phyloP scores from a whole-genome alignment of 2,888 invertebrate species.

The Isoperla grammatica region DNA sequence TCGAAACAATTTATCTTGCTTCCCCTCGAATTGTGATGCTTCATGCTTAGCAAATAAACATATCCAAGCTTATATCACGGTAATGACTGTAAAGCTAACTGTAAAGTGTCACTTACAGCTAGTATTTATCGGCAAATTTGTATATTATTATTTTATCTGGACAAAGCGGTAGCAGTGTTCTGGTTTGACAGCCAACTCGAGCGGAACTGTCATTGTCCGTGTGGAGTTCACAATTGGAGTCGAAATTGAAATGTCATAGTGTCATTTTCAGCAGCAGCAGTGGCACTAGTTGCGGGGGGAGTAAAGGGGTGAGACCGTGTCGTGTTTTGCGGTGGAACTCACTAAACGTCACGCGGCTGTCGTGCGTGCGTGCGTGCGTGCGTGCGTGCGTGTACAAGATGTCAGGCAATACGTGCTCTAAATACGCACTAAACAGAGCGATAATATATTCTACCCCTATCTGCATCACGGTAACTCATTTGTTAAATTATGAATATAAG shows the following conservation, averaged over 20 bases:
- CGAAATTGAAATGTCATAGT: constrained; percentile 32
- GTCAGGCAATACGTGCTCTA: no score
- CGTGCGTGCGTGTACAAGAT: no score
- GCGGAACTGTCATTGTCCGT: constrained; percentile 24
- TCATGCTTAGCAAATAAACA: no score
- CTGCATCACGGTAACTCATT: no score
- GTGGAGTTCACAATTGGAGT: constrained; percentile 26
- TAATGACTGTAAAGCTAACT: no score
- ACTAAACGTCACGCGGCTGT: constrained; percentile 25
- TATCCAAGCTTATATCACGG: no score
- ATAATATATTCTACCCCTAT: no score
- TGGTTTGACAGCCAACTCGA: constrained; percentile 13
- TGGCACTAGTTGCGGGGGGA: background rate
- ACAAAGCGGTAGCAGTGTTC: background rate
- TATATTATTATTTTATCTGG: background rate
- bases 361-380: no score
- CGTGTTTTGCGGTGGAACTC: constrained; percentile 22
- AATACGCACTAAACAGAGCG: no score
- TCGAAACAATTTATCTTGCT: no score
- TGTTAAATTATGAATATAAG: no score
- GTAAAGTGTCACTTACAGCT: background rate
- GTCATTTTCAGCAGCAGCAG: constrained; percentile 30
- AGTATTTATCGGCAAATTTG: background rate
- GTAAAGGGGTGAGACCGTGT: background rate
- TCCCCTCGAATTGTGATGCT: no score